A percentile compares a stretch with the other conserved stretches of the same genome.
phyloP scores from a whole-genome alignment of 2,888 invertebrate genomes.

The Idaea biselata region DNA sequence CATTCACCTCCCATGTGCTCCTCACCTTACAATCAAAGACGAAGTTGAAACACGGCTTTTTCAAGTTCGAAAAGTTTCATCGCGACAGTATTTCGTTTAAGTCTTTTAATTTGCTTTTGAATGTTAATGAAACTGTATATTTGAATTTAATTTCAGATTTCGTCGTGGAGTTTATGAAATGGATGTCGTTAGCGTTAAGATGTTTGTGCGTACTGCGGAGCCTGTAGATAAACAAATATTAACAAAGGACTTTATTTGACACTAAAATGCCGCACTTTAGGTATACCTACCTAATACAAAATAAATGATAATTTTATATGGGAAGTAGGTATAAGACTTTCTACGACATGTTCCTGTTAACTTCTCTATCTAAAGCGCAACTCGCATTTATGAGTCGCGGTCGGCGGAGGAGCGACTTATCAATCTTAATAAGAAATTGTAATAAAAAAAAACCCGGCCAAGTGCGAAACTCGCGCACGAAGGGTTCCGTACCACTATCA shows the following conservation, averaged over 20 bases:
- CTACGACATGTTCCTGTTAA: too few relatives aligned
- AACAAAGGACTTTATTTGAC: neutral
- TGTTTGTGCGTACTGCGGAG: neutral
- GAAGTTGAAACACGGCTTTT: conserved; percentile 1
- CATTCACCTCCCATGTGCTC: neutral
- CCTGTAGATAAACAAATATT: neutral
- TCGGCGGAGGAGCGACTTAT: too few relatives aligned
- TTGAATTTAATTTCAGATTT: conserved; percentile 2
- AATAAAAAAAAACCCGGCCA: too few relatives aligned
- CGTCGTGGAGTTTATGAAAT: neutral
- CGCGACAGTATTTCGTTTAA: conserved; percentile 2
- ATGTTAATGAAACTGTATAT: conserved; percentile 3
- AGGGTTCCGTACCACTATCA: too few relatives aligned
- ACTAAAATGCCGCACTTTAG: neutral
- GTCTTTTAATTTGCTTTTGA: conserved; percentile 1
- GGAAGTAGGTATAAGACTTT: too few relatives aligned
- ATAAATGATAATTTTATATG: too few relatives aligned
- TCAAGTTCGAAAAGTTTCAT: neutral
- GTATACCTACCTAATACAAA: neutral
- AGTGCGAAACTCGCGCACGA: too few relatives aligned
- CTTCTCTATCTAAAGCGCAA: too few relatives aligned
- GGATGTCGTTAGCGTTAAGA: neutral
- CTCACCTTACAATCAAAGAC: neutral
- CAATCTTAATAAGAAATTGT: too few relatives aligned
- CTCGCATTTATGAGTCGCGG: too few relatives aligned